Percentiles rank a stretch among this genome's conserved stretches.
Evolutionary conservation across 1,140 invertebrate genomes (phyloP).

Genomic region (Sitobion miscanthi): DNA sequence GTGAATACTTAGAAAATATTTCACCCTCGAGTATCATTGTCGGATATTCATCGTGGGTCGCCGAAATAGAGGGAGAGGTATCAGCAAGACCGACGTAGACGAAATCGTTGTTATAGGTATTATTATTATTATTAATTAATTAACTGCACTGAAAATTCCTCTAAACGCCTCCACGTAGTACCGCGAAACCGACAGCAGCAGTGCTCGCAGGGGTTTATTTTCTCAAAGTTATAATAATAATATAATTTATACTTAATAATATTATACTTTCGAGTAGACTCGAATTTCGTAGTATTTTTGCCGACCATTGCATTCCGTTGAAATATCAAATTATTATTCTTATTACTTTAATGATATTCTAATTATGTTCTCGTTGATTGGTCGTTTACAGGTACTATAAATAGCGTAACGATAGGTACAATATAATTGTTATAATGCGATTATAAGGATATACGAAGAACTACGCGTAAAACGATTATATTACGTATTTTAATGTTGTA

Average conservation of each 20-base stretch:
- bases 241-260: too few species aligned
- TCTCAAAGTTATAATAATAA: too few species aligned
- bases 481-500: neutral
- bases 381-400: neutral
- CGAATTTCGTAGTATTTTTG: neutral
- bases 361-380: neutral
- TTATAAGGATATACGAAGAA: neutral
- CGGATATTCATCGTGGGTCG: too few species aligned
- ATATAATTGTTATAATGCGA: neutral
- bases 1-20: too few species aligned
- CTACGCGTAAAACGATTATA: neutral
- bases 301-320: neutral
- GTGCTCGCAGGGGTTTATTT: neutral
- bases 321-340: neutral
- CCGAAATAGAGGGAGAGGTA: too few species aligned
- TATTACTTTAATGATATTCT: neutral
- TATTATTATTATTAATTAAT: too few species aligned
- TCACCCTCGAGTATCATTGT: too few species aligned
- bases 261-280: neutral
- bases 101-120: too few species aligned
- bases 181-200: too few species aligned
- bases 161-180: too few species aligned
- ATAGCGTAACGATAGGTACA: neutral
- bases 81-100: too few species aligned
- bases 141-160: too few species aligned